Evolutionary conservation across 2,113 vertebrate genomes (phyloP), one percentile per base, ranked within the genome.

Genomic region (Herpailurus yagouaroundi): DNA sequence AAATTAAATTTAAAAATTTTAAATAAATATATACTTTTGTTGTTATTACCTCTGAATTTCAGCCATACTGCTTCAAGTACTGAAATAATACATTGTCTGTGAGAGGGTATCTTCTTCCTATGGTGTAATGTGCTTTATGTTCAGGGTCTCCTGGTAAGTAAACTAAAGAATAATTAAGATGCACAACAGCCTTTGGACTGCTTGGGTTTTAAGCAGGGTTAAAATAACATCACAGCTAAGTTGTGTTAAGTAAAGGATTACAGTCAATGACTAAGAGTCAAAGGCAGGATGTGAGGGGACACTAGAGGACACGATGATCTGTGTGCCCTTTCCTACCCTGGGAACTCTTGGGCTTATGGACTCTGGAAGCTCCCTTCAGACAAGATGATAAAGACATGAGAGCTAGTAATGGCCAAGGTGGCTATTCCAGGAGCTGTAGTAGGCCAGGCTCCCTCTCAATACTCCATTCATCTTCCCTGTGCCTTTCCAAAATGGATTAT

Each of bases 231-330:
- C 36, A 80, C 0, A 0, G 89, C 90, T 96, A 96, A 96, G 27
- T 97, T 97, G 92, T 92, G 95, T 97, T 95, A 96, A 97, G 83
- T 94, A 74, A 82, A 97, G 87, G 93, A 97, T 98, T 96, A 97
- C 84, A 95, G 95, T 83, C 82, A 89, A 80, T 13, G 73, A 93
- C 82, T 83, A 55, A 91, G 79, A 97, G 96, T 97, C 94, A 98
- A 96, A 96, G 90, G 95, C 23, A 0, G 68, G 73, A 79, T 38
- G 79, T 71, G 82, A 93, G 60, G 89, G 85, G 93, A 96, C 81
- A 57, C 77, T 79, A 4, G 11, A 63, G 81, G 31, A 60, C 60
- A 60, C 52, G 48, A 48, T 31, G 33, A 50, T 79, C 63, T 48
- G 27, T 68, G 23, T 76, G 90, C 52, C 25, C 4, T 66, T 31